Conservation (phyloP, 2,888 invertebrate species). For the Reticulitermes lucifugus region DNA sequence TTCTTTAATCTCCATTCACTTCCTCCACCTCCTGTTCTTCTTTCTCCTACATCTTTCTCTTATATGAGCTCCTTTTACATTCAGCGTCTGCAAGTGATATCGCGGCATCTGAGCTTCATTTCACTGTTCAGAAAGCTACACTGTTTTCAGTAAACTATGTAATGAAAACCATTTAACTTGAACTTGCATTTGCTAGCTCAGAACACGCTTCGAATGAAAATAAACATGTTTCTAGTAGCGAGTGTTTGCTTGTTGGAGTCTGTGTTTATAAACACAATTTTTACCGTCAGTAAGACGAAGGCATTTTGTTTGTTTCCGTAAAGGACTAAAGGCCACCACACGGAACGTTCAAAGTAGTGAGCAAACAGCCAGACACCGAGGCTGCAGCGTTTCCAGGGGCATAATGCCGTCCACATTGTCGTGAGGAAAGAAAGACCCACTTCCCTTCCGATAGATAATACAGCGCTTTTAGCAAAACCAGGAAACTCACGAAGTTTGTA, state of each 20-base stretch:
- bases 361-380: background rate
- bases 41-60: too few relatives aligned
- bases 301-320: background rate
- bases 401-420: background rate
- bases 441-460: too few relatives aligned
- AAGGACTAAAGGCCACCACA: background rate
- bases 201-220: too few relatives aligned
- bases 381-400: background rate
- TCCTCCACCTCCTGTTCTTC: too few relatives aligned
- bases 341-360: conserved; percentile 4
- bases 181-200: too few relatives aligned
- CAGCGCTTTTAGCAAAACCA: too few relatives aligned
- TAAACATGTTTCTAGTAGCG: too few relatives aligned
- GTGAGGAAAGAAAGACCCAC: background rate
- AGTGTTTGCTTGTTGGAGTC: too few relatives aligned
- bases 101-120: background rate
- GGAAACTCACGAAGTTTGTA: too few relatives aligned
- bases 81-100: too few relatives aligned
- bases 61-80: too few relatives aligned
- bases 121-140: background rate
- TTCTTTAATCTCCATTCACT: too few relatives aligned
- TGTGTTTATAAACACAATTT: background rate
- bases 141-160: background rate
- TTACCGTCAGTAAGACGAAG: background rate
- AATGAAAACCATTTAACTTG: background rate